These are phyloP conservation scores for Cydia splendana DNA, from an alignment of 1,140 invertebrate genomes.

Conservation along the genomic window DNA sequence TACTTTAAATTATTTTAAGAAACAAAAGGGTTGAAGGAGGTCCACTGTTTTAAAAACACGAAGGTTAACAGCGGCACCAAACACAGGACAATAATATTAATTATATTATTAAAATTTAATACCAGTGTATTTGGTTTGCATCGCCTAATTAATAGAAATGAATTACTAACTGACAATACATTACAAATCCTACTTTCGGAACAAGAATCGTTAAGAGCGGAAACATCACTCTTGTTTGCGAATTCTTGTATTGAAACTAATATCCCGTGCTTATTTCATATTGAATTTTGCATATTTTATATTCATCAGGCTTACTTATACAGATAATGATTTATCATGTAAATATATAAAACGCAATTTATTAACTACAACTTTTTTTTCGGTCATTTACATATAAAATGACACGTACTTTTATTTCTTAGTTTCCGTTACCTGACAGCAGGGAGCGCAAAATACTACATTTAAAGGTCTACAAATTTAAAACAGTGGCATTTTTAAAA, in stretches of 20 bases:
- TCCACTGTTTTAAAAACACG: background rate
- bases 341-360: background rate
- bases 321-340: background rate
- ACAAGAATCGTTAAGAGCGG: slow-evolving; percentile 19
- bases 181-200: slow-evolving; percentile 5
- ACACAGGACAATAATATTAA: no score
- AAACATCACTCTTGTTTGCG: slow-evolving; percentile 26
- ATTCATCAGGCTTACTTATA: background rate
- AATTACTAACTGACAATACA: background rate
- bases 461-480: no score
- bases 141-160: background rate
- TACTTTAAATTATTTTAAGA: background rate
- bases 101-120: background rate
- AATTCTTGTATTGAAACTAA: slow-evolving; percentile 9
- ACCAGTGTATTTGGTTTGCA: background rate
- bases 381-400: no score
- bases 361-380: no score
- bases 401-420: no score
- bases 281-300: slow-evolving; percentile 24
- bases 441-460: no score
- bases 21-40: background rate
- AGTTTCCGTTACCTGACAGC: no score
- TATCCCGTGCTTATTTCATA: slow-evolving; percentile 19
- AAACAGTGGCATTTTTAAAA: no score
- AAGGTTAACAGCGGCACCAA: background rate